Base-by-base conservation (phyloP, 2,797 vertebrate genomes). In the Nannoperca australis region DNA sequence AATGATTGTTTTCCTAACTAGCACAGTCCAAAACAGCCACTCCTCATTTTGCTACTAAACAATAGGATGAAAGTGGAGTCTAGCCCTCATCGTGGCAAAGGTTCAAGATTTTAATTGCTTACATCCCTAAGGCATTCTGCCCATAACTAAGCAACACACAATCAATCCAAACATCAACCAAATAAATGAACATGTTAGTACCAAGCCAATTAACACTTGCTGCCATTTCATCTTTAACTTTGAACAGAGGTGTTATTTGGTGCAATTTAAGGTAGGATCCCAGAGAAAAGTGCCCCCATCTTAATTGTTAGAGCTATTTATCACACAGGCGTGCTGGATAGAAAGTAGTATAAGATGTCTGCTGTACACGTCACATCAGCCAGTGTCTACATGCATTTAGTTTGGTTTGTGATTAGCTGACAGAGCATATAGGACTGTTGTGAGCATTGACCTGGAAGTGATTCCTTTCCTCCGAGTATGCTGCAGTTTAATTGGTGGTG, bases 101-200 rank as follows among this genome's bases (percentile, higher is more conserved):
- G 83, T 86, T 93, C 85, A 90, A 87, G 54, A 88, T 90, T 91
- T 90, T 91, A 93, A 94, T 94, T 91, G 88, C 87, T 81, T 82
- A 88, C 85, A 86, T 85, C 72, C 88, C 86, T 30, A 17, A 81
- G 85, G 89, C 74, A 51, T 24, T 27, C 61, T 32, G 75, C 80
- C 76, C 74, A 86, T 74, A 82, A 87, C 78, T 53, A 76, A 73
- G 69, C 67, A 78, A 78, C 70, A 24, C 66, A 47, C 76, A 77
- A 85, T 86, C 75, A 84, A 84, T 68, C 76, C 61, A 74, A 88
- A 88, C 83, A 80, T 81, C 74, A 78, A 73, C 66, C 73, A 61
- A 80, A 88, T 75, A 73, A 79, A 85, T 47, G 38, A 81, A 50
- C 74, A 69, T 7, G 54, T 81, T 71, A 69, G 45, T 34, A 59